Evolutionary conservation across 64 coral and sea anemone species (phyloP).

Genomic region (Stylophora pistillata): DNA sequence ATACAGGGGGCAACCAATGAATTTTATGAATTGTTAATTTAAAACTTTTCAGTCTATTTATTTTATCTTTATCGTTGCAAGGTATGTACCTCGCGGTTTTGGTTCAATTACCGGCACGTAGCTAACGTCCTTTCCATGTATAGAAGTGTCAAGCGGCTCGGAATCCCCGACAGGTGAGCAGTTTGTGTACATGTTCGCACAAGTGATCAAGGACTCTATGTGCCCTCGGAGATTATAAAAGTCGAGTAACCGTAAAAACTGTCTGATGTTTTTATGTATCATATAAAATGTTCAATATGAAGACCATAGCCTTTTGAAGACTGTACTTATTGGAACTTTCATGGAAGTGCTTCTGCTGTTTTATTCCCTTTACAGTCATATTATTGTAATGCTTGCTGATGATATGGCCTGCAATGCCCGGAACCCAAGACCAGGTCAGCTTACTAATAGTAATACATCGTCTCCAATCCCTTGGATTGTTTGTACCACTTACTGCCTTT

Average conservation of each 20-base stretch:
- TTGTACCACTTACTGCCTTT: too few relatives aligned
- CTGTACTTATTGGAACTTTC: not conserved
- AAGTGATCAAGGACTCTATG: not conserved
- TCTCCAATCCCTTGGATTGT: too few relatives aligned
- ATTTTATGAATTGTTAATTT: too few relatives aligned
- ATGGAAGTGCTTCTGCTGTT: not conserved
- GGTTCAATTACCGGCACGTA: slow-evolving; percentile 99
- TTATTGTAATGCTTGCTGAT: slow-evolving; percentile 98
- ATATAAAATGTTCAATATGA: too few relatives aligned
- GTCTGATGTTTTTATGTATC: too few relatives aligned
- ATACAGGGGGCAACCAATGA: too few relatives aligned
- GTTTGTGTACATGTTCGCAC: not conserved
- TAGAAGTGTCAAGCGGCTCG: slow-evolving; percentile 94
- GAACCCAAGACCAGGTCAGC: slow-evolving; percentile 91
- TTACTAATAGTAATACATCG: too few relatives aligned
- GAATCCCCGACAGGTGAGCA: slow-evolving; percentile 92
- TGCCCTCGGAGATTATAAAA: too few relatives aligned
- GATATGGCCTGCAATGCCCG: slow-evolving; percentile 99
- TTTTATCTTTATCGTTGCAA: slow-evolving; percentile 31
- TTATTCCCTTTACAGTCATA: slow-evolving; percentile 63
- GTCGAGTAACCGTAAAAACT: not conserved
- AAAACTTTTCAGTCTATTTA: not conserved
- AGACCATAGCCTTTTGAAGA: too few relatives aligned
- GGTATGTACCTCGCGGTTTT: slow-evolving; percentile 98
- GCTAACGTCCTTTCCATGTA: slow-evolving; percentile 97